phyloP scores from a whole-genome alignment of 2,113 vertebrate genomes.

The Sclerurus mexicanus region DNA sequence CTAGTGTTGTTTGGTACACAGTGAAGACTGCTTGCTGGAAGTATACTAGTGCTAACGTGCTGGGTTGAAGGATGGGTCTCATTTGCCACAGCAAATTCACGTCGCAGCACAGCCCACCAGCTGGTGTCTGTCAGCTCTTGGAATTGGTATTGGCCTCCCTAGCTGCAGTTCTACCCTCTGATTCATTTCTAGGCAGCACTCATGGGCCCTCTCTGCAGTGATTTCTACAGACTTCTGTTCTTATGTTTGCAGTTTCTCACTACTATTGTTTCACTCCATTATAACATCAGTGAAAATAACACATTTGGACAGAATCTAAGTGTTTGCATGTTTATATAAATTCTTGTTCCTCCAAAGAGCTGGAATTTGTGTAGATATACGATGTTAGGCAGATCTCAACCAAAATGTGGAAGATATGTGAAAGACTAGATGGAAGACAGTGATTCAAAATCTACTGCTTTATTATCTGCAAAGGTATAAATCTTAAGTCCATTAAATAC shows the following conservation, averaged over 20 bases:
- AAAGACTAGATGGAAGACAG: not conserved
- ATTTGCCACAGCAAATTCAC: not conserved
- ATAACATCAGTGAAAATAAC: not conserved
- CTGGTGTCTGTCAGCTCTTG: not conserved
- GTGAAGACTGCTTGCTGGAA: not conserved
- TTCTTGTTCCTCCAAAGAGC: not conserved
- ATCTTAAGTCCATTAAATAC: not conserved
- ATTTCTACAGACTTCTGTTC: conserved; percentile 6
- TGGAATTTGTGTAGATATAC: not conserved
- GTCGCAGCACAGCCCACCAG: not conserved
- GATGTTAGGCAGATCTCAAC: not conserved
- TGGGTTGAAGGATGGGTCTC: not conserved
- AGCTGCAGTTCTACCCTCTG: not conserved
- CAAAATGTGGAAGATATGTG: not conserved
- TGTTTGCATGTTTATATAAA: not conserved
- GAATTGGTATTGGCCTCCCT: not conserved
- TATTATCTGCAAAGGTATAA: not conserved
- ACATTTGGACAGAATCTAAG: not conserved
- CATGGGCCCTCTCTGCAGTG: not conserved
- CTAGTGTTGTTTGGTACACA: not conserved
- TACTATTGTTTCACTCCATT: not conserved
- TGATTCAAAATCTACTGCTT: not conserved
- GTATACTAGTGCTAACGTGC: not conserved
- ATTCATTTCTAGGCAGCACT: not conserved
- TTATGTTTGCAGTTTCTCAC: not conserved